Evolutionary conservation across 2,113 vertebrate genomes (phyloP), one percentile per base, ranked within the genome.

Genomic region (Scatophagus argus): DNA sequence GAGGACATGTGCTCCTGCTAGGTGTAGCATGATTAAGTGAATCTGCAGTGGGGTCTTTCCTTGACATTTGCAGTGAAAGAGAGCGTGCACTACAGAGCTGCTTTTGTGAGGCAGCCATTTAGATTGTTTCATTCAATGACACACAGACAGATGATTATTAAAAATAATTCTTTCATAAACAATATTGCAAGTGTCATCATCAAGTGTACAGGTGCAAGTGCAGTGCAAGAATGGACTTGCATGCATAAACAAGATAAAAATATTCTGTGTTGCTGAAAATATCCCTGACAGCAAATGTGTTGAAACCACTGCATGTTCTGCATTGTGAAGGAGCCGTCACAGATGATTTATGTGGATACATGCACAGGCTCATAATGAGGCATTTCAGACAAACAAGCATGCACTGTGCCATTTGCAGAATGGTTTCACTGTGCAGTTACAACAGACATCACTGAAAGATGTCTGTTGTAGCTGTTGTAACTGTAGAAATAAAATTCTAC

Each of bases 61-160:
- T 85, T 90, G 85, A 87, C 88, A 87, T 81, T 87, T 88, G 60
- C 39, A 61, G 11, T 56, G 58, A 76, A 27, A 74, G n/a, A 38
- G 25, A 77, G 36, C 17, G 32, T 58, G 51, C 36, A 4, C 69
- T 61, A 68, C 7, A 61, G 34, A 25, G 62, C 43, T 72, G 76
- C 60, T 56, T 77, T 55, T 58, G 61, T 76, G 29, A 7, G 21
- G 47, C 29, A 54, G 14, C 5, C 39, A 62, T 71, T 51, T 14
- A n/a, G 65, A 49, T 19, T 29, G 5, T 19, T 21, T 41, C 39
- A 7, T 73, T n/a, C 27, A 64, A 8, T 31, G 25, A 39, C 21
- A 54, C 67, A 39, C 2, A 59, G 8, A 49, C 17, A 56, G 3
- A 23, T 47, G 19, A 66, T 19, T n/a, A 43, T 43, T 13, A 17